Conservation (phyloP, 2,888 invertebrate species). For the Allacma fusca region DNA sequence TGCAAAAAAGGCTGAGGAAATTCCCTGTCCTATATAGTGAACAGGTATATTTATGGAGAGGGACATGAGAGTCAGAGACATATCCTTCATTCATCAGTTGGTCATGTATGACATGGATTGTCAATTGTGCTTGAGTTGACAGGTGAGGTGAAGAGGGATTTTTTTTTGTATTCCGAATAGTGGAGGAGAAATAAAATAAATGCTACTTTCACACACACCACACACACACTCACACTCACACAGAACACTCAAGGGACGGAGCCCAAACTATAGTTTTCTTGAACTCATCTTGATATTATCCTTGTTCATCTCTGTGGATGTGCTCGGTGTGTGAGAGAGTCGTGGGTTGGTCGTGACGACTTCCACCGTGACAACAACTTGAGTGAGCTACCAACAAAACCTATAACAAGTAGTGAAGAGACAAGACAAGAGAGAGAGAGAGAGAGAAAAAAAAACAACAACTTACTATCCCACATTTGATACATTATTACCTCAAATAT, state of each 20-base stretch:
- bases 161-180: neutral
- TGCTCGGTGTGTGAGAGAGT: neutral
- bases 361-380: conserved; percentile 12
- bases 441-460: too few relatives aligned
- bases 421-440: too few relatives aligned
- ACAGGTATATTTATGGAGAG: neutral
- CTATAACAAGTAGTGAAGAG: neutral
- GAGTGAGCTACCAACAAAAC: neutral
- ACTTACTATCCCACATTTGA: too few relatives aligned
- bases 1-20: too few relatives aligned
- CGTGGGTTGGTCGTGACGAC: conserved; percentile 22
- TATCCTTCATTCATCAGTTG: neutral
- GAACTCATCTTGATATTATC: neutral
- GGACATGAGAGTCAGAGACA: neutral
- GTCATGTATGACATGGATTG: conserved; percentile 24
- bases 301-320: neutral
- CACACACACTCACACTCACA: too few relatives aligned
- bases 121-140: conserved; percentile 10
- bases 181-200: conserved; percentile 4
- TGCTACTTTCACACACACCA: too few relatives aligned
- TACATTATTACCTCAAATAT: too few relatives aligned
- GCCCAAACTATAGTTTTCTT: too few relatives aligned
- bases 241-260: too few relatives aligned
- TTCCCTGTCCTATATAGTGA: too few relatives aligned
- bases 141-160: conserved; percentile 10